Evolutionary conservation across 2,888 invertebrate species (phyloP).

Genomic region (Hypomecis punctinalis): DNA sequence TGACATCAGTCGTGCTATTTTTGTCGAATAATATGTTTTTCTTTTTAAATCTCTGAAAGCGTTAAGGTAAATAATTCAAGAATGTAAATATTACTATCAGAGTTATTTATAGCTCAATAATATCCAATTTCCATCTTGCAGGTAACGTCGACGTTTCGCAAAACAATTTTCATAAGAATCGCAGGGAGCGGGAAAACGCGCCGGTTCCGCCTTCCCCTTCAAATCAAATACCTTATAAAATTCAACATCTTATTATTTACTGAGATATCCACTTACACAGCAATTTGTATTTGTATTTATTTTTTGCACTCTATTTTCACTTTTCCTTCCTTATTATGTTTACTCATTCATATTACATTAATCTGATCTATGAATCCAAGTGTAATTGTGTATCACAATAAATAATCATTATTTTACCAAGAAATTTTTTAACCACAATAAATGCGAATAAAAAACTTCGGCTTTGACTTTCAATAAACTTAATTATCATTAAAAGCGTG

Average conservation of each 20-base stretch:
- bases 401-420: too few species aligned
- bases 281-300: not conserved
- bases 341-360: too few species aligned
- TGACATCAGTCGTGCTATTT: too few species aligned
- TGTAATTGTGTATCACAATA: too few species aligned
- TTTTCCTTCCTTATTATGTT: slow-evolving; percentile 7
- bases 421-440: too few species aligned
- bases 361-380: too few species aligned
- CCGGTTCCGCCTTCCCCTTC: slow-evolving; percentile 7
- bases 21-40: not conserved
- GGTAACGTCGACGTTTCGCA: slow-evolving; percentile 3
- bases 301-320: not conserved
- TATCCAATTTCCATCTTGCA: slow-evolving; percentile 8
- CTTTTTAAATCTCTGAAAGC: not conserved
- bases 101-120: slow-evolving; percentile 14
- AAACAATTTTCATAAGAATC: slow-evolving; percentile 20
- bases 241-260: slow-evolving; percentile 8
- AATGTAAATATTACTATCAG: slow-evolving; percentile 4
- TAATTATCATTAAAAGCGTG: too few species aligned
- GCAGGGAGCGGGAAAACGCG: slow-evolving; percentile 1
- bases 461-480: too few species aligned
- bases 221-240: slow-evolving; percentile 15
- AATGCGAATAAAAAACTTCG: too few species aligned
- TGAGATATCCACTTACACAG: not conserved
- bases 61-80: not conserved